phyloP scores from a whole-genome alignment of 2,797 vertebrate genomes.

The Xenentodon cancila region DNA sequence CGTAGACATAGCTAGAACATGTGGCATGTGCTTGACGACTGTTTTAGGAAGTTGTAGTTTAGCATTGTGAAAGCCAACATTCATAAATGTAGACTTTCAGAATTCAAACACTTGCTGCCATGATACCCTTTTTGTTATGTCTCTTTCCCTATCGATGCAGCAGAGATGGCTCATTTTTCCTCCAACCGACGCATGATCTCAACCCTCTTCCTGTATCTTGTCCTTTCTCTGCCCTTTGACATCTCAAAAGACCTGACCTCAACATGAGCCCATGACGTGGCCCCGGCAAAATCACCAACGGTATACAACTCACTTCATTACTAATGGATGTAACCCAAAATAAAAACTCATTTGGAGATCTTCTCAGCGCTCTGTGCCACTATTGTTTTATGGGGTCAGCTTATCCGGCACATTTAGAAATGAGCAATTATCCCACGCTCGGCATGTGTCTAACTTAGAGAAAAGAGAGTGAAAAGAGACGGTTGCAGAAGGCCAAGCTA shows the following conservation, averaged over 20 bases:
- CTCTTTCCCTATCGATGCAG: background rate
- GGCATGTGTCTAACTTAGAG: slow-evolving; percentile 45
- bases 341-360: slow-evolving; percentile 69
- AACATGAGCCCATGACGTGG: slow-evolving; percentile 38
- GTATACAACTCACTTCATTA: slow-evolving; percentile 48
- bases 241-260: slow-evolving; percentile 38
- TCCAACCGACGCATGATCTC: slow-evolving; percentile 6
- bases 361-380: slow-evolving; percentile 44
- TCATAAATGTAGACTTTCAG: background rate
- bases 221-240: slow-evolving; percentile 42
- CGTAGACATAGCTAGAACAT: too few relatives aligned
- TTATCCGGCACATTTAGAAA: slow-evolving; percentile 70
- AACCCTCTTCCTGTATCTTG: slow-evolving; percentile 7
- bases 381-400: slow-evolving; percentile 74
- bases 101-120: background rate
- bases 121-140: background rate
- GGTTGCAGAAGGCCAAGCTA: slow-evolving; percentile 51
- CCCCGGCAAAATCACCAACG: slow-evolving; percentile 15
- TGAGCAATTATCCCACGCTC: slow-evolving; percentile 67
- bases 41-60: too few relatives aligned
- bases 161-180: slow-evolving; percentile 24
- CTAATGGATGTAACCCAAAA: slow-evolving; percentile 65
- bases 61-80: background rate
- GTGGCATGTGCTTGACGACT: too few relatives aligned
- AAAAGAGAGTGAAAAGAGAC: slow-evolving; percentile 39